Evolutionary conservation across 1,140 invertebrate genomes (phyloP).

Genomic region (Latrodectus geometricus): DNA sequence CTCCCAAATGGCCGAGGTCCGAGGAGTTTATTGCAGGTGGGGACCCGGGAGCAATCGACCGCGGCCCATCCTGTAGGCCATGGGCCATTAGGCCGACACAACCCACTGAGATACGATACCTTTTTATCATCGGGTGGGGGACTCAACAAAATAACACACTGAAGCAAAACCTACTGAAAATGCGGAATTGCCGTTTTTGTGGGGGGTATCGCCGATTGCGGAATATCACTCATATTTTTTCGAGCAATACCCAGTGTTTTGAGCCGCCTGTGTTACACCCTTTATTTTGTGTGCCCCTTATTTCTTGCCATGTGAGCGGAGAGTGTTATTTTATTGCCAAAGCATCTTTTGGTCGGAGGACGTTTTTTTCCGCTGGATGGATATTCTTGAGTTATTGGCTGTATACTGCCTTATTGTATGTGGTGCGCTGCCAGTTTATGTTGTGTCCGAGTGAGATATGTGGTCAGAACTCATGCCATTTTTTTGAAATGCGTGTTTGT

Average conservation of each 20-base stretch:
- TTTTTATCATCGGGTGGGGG: background rate
- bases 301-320: background rate
- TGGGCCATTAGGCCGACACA: slow-evolving; percentile 7
- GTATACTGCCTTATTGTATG: background rate
- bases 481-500: too few relatives aligned
- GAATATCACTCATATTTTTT: slow-evolving; percentile 17
- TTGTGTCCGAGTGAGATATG: background rate
- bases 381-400: slow-evolving; percentile 7
- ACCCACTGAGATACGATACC: too few relatives aligned
- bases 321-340: background rate
- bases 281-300: slow-evolving; percentile 9
- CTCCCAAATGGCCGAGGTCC: background rate
- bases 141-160: slow-evolving; percentile 9
- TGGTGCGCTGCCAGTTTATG: background rate
- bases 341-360: too few relatives aligned
- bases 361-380: background rate
- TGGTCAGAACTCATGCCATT: too few relatives aligned
- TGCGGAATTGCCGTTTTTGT: background rate
- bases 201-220: slow-evolving; percentile 6
- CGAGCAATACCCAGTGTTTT: background rate
- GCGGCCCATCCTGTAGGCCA: slow-evolving; percentile 9
- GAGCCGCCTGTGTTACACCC: slow-evolving; percentile 15
- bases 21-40: slow-evolving; percentile 16
- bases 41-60: slow-evolving; percentile 5
- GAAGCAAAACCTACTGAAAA: slow-evolving; percentile 14